These are phyloP conservation scores for Ceratina japonica DNA, from an alignment of 1,140 invertebrate species.

Conservation along the genomic window DNA sequence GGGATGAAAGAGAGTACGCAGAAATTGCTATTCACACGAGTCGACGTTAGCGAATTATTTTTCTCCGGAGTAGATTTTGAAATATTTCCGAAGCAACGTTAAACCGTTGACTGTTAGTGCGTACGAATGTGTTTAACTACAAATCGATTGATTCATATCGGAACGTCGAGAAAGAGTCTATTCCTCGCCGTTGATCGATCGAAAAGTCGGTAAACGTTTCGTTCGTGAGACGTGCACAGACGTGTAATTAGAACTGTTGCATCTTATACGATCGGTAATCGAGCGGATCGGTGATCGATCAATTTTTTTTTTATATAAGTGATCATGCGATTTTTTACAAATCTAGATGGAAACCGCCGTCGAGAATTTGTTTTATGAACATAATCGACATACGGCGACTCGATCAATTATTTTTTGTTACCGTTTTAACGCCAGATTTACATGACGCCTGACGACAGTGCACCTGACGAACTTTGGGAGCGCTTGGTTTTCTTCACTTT, in stretches of 20 bases:
- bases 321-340: neutral
- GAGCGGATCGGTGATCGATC: neutral
- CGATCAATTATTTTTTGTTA: too few relatives aligned
- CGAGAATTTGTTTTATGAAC: neutral
- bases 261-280: neutral
- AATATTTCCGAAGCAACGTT: too few relatives aligned
- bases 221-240: neutral
- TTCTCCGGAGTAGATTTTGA: neutral
- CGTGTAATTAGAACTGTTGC: neutral
- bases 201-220: conserved; percentile 3
- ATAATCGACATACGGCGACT: neutral
- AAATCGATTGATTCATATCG: neutral
- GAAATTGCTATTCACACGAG: neutral
- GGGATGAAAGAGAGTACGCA: neutral
- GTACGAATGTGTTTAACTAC: neutral
- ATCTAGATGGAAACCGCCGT: neutral
- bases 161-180: neutral
- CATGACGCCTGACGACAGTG: too few relatives aligned
- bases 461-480: too few relatives aligned
- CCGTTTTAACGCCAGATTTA: too few relatives aligned
- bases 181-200: neutral
- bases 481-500: too few relatives aligned
- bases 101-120: too few relatives aligned
- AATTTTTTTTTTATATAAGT: conserved; percentile 1
- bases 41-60: neutral